Conservation (phyloP, 1,140 invertebrate species). For the Metopolophium dirhodum region DNA sequence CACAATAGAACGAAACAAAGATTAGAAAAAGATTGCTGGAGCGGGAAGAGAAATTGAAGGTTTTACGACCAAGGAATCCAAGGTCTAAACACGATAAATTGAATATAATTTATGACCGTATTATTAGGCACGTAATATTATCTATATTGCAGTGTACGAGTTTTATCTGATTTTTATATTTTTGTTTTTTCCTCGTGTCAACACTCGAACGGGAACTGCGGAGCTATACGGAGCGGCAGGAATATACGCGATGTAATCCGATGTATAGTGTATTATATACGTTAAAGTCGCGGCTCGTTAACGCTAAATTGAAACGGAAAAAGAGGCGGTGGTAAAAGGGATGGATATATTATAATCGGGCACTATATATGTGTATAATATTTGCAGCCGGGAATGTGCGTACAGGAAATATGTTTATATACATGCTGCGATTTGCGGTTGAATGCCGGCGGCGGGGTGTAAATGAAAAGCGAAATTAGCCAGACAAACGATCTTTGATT, state of each 20-base stretch:
- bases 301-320: not conserved
- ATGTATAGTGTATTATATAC: not conserved
- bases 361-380: not conserved
- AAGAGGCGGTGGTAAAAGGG: not conserved
- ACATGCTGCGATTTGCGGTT: not conserved
- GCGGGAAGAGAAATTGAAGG: not conserved
- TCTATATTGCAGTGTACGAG: not conserved
- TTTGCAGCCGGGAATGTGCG: not conserved
- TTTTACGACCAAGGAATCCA: not conserved
- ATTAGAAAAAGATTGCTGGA: not conserved
- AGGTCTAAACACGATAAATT: not conserved
- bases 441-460: slow-evolving; percentile 44
- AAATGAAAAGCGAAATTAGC: slow-evolving; percentile 57
- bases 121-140: not conserved
- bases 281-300: not conserved
- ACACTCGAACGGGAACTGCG: not conserved
- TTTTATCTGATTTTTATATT: not conserved
- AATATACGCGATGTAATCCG: not conserved
- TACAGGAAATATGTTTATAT: slow-evolving; percentile 5
- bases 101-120: not conserved
- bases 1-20: not conserved
- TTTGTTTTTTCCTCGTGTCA: not conserved
- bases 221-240: not conserved
- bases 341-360: not conserved
- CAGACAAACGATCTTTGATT: slow-evolving; percentile 53